A percentile compares a stretch with the other conserved stretches of the same genome.
Evolutionary conservation across 1,140 invertebrate species (phyloP).

Genomic region (Olivierus martensii): DNA sequence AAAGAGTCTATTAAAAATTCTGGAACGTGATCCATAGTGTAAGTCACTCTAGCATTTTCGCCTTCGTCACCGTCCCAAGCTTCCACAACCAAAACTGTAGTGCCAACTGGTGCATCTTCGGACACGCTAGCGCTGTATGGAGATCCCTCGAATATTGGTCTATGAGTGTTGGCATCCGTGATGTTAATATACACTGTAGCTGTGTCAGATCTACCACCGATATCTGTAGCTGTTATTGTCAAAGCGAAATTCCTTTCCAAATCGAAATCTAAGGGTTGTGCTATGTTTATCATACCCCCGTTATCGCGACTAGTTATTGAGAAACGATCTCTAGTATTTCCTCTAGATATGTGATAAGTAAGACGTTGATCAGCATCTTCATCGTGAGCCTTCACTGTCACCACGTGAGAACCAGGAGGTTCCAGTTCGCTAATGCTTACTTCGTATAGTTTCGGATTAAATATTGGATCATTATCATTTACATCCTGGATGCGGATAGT

Average conservation of each 20-base stretch:
- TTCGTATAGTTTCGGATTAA: conserved; percentile 68
- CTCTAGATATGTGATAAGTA: conserved; percentile 80
- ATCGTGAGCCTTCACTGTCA: conserved; percentile 77
- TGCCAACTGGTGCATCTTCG: conserved; percentile 78
- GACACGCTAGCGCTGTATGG: conserved; percentile 78
- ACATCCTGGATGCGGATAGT: conserved; percentile 25
- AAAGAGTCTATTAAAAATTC: conserved; percentile 75
- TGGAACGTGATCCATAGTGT: conserved; percentile 38
- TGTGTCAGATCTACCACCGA: conserved; percentile 67
- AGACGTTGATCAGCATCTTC: conserved; percentile 70
- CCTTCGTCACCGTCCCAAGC: conserved; percentile 88
- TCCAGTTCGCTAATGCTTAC: conserved; percentile 75
- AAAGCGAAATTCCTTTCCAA: conserved; percentile 34
- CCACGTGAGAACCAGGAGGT: conserved; percentile 69
- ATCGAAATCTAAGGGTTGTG: conserved; percentile 59
- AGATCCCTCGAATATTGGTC: conserved; percentile 81
- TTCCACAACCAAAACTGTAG: conserved; percentile 75
- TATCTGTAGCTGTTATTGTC: conserved; percentile 66
- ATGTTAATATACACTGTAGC: conserved; percentile 83
- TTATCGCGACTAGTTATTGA: conserved; percentile 77
- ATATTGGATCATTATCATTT: conserved; percentile 23
- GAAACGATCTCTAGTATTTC: conserved; percentile 74
- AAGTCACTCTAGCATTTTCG: conserved; percentile 64
- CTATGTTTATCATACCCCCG: conserved; percentile 72
- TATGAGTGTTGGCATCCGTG: conserved; percentile 85